Percentiles rank a stretch among this genome's conserved stretches.
Evolutionary conservation across 2,888 invertebrate genomes (phyloP).

Genomic region (Tipula confusa): DNA sequence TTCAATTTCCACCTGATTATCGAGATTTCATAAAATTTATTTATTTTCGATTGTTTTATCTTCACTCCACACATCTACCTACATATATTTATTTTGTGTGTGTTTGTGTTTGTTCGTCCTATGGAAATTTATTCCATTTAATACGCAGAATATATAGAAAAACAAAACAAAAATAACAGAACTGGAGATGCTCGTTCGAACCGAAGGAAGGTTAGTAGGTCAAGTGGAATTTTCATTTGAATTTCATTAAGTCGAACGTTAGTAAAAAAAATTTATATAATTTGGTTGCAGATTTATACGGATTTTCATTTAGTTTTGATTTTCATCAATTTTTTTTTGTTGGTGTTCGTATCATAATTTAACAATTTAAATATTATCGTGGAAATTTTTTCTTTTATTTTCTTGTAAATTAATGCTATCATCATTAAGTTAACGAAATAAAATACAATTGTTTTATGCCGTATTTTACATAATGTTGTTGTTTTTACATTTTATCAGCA

Average conservation of each 20-base stretch:
- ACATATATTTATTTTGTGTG: not conserved
- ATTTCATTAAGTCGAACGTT: not conserved
- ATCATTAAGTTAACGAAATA: not conserved
- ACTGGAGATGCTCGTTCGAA: not conserved
- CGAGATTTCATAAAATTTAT: not conserved
- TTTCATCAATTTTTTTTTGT: not conserved
- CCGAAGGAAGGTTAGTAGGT: not conserved
- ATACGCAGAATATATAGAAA: not conserved
- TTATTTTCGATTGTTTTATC: not conserved
- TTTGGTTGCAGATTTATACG: not conserved
- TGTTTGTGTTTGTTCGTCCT: not conserved
- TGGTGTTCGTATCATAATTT: not conserved
- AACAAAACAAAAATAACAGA: not conserved
- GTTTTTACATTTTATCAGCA: not conserved
- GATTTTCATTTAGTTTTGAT: not conserved
- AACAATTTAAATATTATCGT: not conserved
- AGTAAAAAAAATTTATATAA: not conserved
- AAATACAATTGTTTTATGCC: not conserved
- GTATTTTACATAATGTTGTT: not conserved
- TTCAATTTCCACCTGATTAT: not conserved
- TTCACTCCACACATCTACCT: not conserved
- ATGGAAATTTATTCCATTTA: not conserved
- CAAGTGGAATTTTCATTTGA: slow-evolving; percentile 17
- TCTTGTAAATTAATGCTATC: not conserved
- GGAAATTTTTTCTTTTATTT: not conserved